Evolutionary conservation across 2,888 invertebrate genomes (phyloP).

Genomic region (Nephrotoma flavescens): DNA sequence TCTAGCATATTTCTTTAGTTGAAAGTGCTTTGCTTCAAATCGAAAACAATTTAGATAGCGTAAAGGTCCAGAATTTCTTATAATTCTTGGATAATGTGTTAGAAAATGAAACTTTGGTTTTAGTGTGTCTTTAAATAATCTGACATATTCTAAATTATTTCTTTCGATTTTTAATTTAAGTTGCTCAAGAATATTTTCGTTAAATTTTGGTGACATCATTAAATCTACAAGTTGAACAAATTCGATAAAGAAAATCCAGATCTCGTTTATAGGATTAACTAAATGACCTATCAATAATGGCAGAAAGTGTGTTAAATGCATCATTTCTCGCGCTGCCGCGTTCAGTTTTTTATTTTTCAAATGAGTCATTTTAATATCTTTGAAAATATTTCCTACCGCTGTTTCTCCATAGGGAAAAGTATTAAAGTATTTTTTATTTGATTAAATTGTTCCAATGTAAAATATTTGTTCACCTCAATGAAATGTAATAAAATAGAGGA

Average conservation of each 20-base stretch:
- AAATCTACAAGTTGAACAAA: neutral
- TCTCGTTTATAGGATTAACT: neutral
- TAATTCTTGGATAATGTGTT: constrained; percentile 5
- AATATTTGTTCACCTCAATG: neutral
- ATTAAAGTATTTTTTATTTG: neutral
- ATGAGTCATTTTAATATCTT: neutral
- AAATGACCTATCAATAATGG: neutral
- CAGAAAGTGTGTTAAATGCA: neutral
- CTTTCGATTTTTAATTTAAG: neutral
- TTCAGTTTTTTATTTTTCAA: neutral
- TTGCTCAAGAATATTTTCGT: neutral
- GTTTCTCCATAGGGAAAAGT: neutral
- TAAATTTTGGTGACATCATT: neutral
- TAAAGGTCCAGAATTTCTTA: neutral
- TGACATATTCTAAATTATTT: constrained; percentile 7
- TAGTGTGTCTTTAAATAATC: constrained; percentile 5
- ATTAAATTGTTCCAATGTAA: constrained; percentile 9
- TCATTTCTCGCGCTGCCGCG: neutral
- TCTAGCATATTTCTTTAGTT: constrained; percentile 6
- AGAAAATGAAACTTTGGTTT: constrained; percentile 8
- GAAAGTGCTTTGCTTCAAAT: constrained; percentile 6
- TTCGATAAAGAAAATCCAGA: neutral
- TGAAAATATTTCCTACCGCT: neutral
- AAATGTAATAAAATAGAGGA: neutral
- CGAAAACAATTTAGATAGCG: constrained; percentile 3